phyloP scores from a whole-genome alignment of 1,140 invertebrate genomes.

The Telenomus remus region DNA sequence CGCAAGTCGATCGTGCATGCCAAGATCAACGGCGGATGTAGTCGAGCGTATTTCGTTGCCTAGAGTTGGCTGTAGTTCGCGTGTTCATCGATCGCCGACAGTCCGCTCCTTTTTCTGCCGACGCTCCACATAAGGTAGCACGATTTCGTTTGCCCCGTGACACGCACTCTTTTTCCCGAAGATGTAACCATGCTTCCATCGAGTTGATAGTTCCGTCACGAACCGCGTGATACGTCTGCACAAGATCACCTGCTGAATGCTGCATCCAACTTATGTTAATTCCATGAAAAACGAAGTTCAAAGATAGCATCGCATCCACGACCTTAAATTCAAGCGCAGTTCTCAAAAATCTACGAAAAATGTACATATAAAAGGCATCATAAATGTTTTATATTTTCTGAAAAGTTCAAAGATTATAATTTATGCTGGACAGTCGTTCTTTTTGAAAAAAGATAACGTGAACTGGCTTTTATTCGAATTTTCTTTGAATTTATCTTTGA shows the following conservation, averaged over 20 bases:
- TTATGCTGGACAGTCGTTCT: no score
- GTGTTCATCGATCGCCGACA: conserved; percentile 61
- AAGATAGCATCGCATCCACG: conserved; percentile 28
- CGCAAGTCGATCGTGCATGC: conserved; percentile 55
- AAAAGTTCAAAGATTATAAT: no score
- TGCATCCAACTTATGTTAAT: conserved; percentile 37
- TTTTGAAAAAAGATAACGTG: no score
- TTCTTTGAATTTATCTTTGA: conserved; percentile 23
- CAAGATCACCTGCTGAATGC: conserved; percentile 30
- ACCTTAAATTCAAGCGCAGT: conserved; percentile 9
- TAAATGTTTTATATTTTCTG: no score
- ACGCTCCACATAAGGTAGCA: conserved; percentile 46
- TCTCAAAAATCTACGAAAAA: no score
- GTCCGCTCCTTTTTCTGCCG: conserved; percentile 50
- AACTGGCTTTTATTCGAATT: no score
- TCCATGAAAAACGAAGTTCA: conserved; percentile 33
- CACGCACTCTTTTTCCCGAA: conserved; percentile 63
- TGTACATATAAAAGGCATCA: no score
- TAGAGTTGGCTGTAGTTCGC: conserved; percentile 50
- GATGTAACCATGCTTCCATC: conserved; percentile 56
- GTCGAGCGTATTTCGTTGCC: conserved; percentile 51
- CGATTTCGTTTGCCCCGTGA: conserved; percentile 51
- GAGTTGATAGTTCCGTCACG: conserved; percentile 58
- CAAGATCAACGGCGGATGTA: conserved; percentile 56
- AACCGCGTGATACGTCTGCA: conserved; percentile 41